Conservation (phyloP, 37 sponge, comb jelly and placozoan species). For the Beroe forskalii region DNA sequence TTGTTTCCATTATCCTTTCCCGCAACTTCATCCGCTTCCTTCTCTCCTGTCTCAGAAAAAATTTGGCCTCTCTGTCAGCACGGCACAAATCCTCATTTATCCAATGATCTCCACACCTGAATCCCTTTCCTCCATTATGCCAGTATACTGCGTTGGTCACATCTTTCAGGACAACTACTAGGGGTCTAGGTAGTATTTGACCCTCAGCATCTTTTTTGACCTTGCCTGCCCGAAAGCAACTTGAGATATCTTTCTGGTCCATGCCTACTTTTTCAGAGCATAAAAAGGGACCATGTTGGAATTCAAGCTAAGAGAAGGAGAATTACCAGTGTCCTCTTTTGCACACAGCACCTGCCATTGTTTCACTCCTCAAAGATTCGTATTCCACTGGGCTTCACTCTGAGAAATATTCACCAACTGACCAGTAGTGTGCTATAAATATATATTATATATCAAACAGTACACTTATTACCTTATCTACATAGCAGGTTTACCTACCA, state of each 20-base stretch:
- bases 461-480: too few relatives aligned
- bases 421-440: too few relatives aligned
- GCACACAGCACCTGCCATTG: too few relatives aligned
- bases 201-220: not conserved
- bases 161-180: not conserved
- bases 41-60: not conserved
- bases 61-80: not conserved
- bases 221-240: not conserved
- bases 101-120: not conserved
- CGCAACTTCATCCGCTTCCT: not conserved
- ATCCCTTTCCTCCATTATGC: not conserved
- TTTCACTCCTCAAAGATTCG: too few relatives aligned
- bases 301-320: too few relatives aligned
- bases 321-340: too few relatives aligned
- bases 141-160: not conserved
- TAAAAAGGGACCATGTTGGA: not conserved
- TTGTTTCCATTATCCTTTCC: not conserved
- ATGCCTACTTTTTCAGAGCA: not conserved
- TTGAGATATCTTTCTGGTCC: not conserved
- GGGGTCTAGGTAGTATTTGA: not conserved
- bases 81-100: not conserved
- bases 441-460: too few relatives aligned
- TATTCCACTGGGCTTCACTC: too few relatives aligned
- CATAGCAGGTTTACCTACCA: constrained; percentile 69
- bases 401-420: too few relatives aligned